Evolutionary conservation across 2,888 invertebrate genomes (phyloP).

Genomic region (Agelastica alni): DNA sequence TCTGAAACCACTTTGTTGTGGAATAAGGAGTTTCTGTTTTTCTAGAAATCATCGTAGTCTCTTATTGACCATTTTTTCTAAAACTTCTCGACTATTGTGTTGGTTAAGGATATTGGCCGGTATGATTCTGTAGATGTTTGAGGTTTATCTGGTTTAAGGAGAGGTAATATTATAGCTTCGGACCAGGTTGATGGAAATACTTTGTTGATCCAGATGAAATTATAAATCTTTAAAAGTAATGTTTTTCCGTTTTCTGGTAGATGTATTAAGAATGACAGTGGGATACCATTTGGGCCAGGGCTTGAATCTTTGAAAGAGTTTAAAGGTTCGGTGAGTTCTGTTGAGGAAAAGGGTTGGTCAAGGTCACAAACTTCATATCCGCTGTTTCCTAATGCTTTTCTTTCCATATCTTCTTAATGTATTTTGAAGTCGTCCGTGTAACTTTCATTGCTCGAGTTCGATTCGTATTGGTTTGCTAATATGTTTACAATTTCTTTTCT

Average conservation of each 20-base stretch:
- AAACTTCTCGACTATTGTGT: too few species aligned
- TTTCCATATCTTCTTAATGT: not conserved
- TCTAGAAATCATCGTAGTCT: too few species aligned
- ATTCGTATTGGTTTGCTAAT: not conserved
- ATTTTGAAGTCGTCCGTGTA: not conserved
- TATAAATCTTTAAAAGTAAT: not conserved
- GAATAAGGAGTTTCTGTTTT: too few species aligned
- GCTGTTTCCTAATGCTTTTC: not conserved
- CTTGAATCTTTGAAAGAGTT: not conserved
- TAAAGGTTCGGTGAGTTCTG: not conserved
- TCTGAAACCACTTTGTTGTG: too few species aligned
- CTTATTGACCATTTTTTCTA: too few species aligned
- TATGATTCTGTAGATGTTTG: too few species aligned
- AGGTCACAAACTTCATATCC: not conserved
- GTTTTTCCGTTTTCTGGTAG: not conserved
- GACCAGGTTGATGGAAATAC: not conserved
- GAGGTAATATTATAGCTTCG: too few species aligned
- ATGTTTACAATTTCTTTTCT: conserved; percentile 2
- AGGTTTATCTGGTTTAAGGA: too few species aligned
- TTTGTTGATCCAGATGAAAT: too few species aligned
- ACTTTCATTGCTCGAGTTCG: not conserved
- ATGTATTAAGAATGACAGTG: not conserved
- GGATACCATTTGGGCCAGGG: not conserved
- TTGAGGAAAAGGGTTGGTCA: not conserved
- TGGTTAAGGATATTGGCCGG: too few species aligned